Percentiles rank a stretch among this genome's conserved stretches.
Evolutionary conservation across 2,797 vertebrate species (phyloP).

Genomic region (Gymnothorax reevesii): DNA sequence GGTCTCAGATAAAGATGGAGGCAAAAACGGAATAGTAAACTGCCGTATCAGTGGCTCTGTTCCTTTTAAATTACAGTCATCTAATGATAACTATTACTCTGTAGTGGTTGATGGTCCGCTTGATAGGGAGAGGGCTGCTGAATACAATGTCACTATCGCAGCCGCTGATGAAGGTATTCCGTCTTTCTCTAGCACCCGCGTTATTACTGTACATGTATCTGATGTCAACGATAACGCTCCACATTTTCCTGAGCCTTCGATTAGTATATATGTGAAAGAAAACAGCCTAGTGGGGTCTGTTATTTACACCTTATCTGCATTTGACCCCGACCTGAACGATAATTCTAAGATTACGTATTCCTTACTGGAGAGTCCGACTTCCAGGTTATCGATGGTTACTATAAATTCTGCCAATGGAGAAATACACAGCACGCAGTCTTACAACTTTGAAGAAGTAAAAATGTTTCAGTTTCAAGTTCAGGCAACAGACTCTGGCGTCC

Average conservation of each 20-base stretch:
- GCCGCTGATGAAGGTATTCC: constrained; percentile 82
- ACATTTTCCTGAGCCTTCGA: constrained; percentile 51
- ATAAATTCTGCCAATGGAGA: background rate
- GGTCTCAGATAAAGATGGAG: constrained; percentile 46
- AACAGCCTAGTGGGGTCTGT: constrained; percentile 72
- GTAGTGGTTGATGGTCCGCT: constrained; percentile 79
- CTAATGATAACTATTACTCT: constrained; percentile 84
- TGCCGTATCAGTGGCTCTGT: constrained; percentile 55
- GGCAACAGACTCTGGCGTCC: background rate
- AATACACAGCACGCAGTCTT: background rate
- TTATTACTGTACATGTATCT: constrained; percentile 69
- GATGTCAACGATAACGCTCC: constrained; percentile 79
- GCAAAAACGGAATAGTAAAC: constrained; percentile 54
- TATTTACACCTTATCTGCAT: constrained; percentile 53
- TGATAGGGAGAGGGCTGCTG: constrained; percentile 76
- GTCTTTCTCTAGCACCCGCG: constrained; percentile 56
- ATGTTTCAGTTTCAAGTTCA: background rate
- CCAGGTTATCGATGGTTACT: constrained; percentile 35
- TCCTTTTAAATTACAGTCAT: constrained; percentile 63
- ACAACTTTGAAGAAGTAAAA: background rate
- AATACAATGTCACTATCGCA: constrained; percentile 80
- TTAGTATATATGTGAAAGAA: constrained; percentile 65
- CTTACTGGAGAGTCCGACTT: constrained; percentile 40
- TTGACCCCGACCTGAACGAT: constrained; percentile 72
- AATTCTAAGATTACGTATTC: constrained; percentile 60